Conservation (phyloP, 2,888 invertebrate species). For the Steinernema carpocapsae region DNA sequence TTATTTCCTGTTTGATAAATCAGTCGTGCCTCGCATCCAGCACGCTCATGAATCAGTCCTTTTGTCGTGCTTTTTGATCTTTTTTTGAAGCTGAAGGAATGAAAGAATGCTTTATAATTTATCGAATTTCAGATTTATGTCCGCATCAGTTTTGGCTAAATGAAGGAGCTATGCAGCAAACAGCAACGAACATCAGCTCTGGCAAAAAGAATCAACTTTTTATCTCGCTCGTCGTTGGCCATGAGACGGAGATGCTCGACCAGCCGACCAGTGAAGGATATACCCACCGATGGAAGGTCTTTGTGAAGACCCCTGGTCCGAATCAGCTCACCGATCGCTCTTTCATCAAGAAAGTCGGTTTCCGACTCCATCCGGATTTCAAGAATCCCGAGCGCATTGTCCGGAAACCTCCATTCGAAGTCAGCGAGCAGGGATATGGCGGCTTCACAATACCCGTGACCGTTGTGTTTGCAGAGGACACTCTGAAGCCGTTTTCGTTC, state of each 20-base stretch:
- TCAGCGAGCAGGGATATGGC: not conserved
- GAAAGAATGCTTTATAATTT: too few species aligned
- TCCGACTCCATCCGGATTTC: constrained; percentile 45
- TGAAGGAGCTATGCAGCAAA: too few species aligned
- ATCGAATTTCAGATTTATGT: too few species aligned
- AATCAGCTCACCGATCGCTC: constrained; percentile 42
- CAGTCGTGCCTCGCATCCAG: too few species aligned
- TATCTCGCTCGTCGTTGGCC: not conserved
- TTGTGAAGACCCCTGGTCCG: constrained; percentile 18
- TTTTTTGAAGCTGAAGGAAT: too few species aligned
- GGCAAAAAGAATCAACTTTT: too few species aligned
- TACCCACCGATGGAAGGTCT: constrained; percentile 8
- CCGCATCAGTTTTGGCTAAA: too few species aligned
- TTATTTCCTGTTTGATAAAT: too few species aligned
- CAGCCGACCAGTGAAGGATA: not conserved
- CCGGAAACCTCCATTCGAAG: constrained; percentile 1
- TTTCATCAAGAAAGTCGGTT: constrained; percentile 47
- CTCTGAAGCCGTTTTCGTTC: not conserved
- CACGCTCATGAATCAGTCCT: too few species aligned
- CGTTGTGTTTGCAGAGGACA: constrained; percentile 4
- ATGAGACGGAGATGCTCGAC: not conserved
- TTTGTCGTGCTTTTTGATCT: too few species aligned
- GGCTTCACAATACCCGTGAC: not conserved
- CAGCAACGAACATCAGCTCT: too few species aligned
- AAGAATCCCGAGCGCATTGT: constrained; percentile 44